These are phyloP conservation scores for Prorops nasuta DNA, from an alignment of 1,140 invertebrate genomes.

Conservation along the genomic window DNA sequence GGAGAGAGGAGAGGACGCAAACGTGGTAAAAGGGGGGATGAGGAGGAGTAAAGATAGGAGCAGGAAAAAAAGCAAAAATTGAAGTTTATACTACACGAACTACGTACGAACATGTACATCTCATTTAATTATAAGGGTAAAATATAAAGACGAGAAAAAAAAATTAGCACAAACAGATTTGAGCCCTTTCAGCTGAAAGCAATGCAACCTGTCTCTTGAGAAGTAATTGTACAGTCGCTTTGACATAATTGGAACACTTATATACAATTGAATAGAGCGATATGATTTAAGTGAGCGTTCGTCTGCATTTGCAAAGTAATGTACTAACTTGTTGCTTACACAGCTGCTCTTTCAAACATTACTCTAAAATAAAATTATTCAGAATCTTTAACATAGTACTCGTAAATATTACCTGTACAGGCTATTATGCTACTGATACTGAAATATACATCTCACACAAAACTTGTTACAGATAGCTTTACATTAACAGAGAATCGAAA, in stretches of 20 bases:
- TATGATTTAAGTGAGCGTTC: conserved; percentile 21
- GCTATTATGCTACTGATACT: conserved; percentile 19
- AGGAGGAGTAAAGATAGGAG: conserved; percentile 16
- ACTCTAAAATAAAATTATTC: conserved; percentile 16
- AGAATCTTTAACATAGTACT: conserved; percentile 12
- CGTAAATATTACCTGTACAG: conserved; percentile 26
- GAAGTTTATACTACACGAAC: conserved; percentile 29
- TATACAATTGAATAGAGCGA: conserved; percentile 34
- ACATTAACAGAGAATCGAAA: not conserved
- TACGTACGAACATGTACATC: too few species aligned
- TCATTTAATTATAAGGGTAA: conserved; percentile 20
- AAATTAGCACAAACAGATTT: conserved; percentile 11
- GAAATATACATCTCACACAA: conserved; percentile 34
- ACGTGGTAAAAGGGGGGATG: not conserved
- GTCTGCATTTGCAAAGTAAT: conserved; percentile 4
- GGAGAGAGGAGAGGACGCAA: too few species aligned
- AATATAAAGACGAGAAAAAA: conserved; percentile 12
- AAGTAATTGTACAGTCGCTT: conserved; percentile 19
- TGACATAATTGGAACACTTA: conserved; percentile 24
- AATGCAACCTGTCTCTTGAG: conserved; percentile 12
- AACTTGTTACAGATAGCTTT: conserved; percentile 2
- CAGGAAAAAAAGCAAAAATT: conserved; percentile 10
- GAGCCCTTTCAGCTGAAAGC: conserved; percentile 22
- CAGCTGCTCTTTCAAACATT: conserved; percentile 7
- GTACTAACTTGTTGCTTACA: not conserved